Percentiles rank a stretch among this genome's conserved stretches.
Conservation (phyloP, 1,140 invertebrate genomes). For the Drosophila mauritiana region DNA sequence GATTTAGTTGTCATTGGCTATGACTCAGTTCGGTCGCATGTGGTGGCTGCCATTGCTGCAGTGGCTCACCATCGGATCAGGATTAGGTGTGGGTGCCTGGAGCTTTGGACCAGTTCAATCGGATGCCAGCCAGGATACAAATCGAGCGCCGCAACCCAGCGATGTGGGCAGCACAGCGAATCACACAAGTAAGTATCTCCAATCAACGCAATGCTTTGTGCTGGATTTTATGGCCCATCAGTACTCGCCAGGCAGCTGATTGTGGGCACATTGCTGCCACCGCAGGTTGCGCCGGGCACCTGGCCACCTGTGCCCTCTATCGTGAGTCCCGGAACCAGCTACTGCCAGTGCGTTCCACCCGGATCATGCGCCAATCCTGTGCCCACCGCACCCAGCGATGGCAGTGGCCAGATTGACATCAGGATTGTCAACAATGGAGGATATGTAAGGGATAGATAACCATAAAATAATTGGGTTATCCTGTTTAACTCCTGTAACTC, state of each 20-base stretch:
- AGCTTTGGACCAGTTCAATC: constrained; percentile 47
- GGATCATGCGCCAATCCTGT: constrained; percentile 73
- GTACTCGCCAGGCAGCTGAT: constrained; percentile 74
- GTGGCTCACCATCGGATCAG: constrained; percentile 6
- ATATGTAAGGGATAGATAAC: constrained; percentile 50
- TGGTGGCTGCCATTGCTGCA: constrained; percentile 34
- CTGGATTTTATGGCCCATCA: constrained; percentile 14
- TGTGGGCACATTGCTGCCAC: constrained; percentile 63
- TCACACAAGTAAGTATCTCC: constrained; percentile 56
- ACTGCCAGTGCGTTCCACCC: constrained; percentile 78
- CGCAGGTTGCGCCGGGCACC: constrained; percentile 29
- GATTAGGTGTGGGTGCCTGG: constrained; percentile 21
- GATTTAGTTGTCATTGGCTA: constrained; percentile 60
- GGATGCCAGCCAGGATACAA: not conserved
- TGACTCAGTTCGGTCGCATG: constrained; percentile 46
- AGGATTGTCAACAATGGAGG: constrained; percentile 87
- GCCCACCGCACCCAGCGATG: constrained; percentile 73
- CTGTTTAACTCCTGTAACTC: too few relatives aligned
- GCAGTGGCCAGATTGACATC: constrained; percentile 86
- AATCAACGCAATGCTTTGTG: not conserved
- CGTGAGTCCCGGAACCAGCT: constrained; percentile 39
- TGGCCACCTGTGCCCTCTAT: constrained; percentile 48
- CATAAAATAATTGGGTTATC: not conserved
- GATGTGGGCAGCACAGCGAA: constrained; percentile 52
- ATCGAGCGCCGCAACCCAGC: constrained; percentile 48